Conservation (phyloP, 2,888 invertebrate genomes). For the Falcaria lacertinaria region DNA sequence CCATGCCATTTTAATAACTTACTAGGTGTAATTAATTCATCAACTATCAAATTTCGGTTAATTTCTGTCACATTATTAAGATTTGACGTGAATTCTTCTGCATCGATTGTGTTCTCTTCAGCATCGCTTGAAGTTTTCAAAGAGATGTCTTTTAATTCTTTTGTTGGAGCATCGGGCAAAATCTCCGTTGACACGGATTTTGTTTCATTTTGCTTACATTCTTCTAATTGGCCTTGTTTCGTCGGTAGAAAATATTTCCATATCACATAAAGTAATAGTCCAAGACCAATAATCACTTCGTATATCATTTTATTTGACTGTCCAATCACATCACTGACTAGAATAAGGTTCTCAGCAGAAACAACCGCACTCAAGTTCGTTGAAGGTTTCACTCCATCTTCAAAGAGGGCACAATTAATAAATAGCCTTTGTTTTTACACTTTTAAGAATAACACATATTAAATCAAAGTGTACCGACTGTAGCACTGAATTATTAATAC, state of each 20-base stretch:
- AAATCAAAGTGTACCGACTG: constrained; percentile 13
- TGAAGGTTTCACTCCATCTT: constrained; percentile 51
- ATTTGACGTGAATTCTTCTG: constrained; percentile 2
- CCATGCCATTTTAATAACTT: constrained; percentile 34
- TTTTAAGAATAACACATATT: constrained; percentile 35
- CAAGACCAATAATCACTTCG: constrained; percentile 59
- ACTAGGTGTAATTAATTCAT: constrained; percentile 32
- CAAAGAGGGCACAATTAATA: constrained; percentile 36
- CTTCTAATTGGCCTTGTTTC: constrained; percentile 20
- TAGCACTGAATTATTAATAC: constrained; percentile 9
- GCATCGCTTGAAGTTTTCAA: constrained; percentile 4
- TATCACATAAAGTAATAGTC: constrained; percentile 50
- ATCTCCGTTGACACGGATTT: not conserved
- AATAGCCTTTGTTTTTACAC: constrained; percentile 40
- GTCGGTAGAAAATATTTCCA: constrained; percentile 53
- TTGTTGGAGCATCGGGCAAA: not conserved
- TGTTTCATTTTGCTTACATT: constrained; percentile 1
- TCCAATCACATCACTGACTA: constrained; percentile 59
- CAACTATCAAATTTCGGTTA: constrained; percentile 4
- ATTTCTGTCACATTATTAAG: not conserved
- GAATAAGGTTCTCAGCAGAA: constrained; percentile 36
- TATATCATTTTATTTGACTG: constrained; percentile 56
- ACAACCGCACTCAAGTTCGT: constrained; percentile 37
- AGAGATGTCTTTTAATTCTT: constrained; percentile 8
- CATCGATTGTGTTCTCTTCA: not conserved